Evolutionary conservation across 1,140 invertebrate species (phyloP), one percentile per base, ranked within the genome.

Genomic region (Anastatus disparis): DNA sequence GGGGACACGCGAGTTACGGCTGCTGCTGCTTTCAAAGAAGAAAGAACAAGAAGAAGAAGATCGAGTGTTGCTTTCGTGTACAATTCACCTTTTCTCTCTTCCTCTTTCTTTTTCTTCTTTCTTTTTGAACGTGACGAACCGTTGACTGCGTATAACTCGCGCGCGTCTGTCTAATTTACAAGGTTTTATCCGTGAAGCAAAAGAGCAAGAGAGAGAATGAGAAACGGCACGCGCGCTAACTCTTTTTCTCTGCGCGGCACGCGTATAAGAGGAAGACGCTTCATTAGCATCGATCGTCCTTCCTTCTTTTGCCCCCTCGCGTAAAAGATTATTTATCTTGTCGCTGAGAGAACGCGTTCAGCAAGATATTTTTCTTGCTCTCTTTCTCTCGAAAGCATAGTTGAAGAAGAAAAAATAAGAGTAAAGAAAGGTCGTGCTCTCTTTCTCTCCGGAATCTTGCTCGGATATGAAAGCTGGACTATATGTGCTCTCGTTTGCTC

Each of bases 221-320:
- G n/a, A n/a, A n/a, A n/a, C n/a, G n/a, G 62, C 62, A 55, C 50
- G 24, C 50, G 46, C 35, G 27, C 52, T 9, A n/a, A 22, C 61
- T 63, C 3, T 44, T 17, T 12, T 29, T 52, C 4, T 46, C 3
- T 50, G 17, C 2, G 1, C 22, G 20, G 3, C 48, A 10, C 6
- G 20, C 22, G 20, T 26, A 13, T 13, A 29, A 53, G 64, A 53
- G 44, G 15, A 48, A 1, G 55, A 38, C 56, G 55, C 78, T 79
- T 80, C 75, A 77, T 80, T 79, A 79, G 77, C 77, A 79, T 78
- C 74, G 77, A 80, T 79, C 73, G 48, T 20, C n/a, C n/a, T n/a
- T n/a, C n/a, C n/a, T n/a, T n/a, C n/a, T n/a, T n/a, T n/a, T n/a
- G n/a, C n/a, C 44, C 40, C 71, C 76, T 71, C 59, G 74, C 75